Evolutionary conservation across 2,888 invertebrate genomes (phyloP).

Genomic region (Epiblema foenella): DNA sequence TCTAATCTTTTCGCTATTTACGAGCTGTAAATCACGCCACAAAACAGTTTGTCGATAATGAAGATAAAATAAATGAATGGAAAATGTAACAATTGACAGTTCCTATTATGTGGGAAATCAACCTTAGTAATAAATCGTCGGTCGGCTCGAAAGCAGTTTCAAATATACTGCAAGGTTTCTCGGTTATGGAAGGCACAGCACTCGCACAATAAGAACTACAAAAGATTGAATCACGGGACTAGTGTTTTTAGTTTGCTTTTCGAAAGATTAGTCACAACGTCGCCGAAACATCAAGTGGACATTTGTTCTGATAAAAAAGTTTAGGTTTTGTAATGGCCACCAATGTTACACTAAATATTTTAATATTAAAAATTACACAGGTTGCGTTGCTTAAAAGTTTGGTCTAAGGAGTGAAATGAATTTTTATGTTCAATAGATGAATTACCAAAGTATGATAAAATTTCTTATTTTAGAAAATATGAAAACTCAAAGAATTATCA

Average conservation of each 20-base stretch:
- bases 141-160: slow-evolving; percentile 74
- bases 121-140: slow-evolving; percentile 73
- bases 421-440: slow-evolving; percentile 69
- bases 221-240: slow-evolving; percentile 64
- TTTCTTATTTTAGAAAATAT: slow-evolving; percentile 81
- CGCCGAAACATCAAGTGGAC: slow-evolving; percentile 85
- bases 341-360: slow-evolving; percentile 82
- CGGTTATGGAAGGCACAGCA: slow-evolving; percentile 61
- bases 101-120: slow-evolving; percentile 76
- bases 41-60: slow-evolving; percentile 52
- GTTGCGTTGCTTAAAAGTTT: slow-evolving; percentile 57
- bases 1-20: slow-evolving; percentile 52
- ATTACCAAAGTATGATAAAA: slow-evolving; percentile 81
- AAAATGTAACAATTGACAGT: slow-evolving; percentile 80
- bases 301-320: slow-evolving; percentile 84
- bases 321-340: slow-evolving; percentile 85
- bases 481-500: slow-evolving; percentile 82
- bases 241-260: slow-evolving; percentile 68
- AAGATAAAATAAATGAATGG: slow-evolving; percentile 64
- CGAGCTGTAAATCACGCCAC: slow-evolving; percentile 45
- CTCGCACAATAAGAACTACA: slow-evolving; percentile 59
- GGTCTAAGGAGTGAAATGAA: slow-evolving; percentile 58
- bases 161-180: slow-evolving; percentile 63
- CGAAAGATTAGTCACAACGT: slow-evolving; percentile 82
- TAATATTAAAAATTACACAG: slow-evolving; percentile 59